phyloP scores from a whole-genome alignment of 2,797 vertebrate species.

The Sebastes vulpes region DNA sequence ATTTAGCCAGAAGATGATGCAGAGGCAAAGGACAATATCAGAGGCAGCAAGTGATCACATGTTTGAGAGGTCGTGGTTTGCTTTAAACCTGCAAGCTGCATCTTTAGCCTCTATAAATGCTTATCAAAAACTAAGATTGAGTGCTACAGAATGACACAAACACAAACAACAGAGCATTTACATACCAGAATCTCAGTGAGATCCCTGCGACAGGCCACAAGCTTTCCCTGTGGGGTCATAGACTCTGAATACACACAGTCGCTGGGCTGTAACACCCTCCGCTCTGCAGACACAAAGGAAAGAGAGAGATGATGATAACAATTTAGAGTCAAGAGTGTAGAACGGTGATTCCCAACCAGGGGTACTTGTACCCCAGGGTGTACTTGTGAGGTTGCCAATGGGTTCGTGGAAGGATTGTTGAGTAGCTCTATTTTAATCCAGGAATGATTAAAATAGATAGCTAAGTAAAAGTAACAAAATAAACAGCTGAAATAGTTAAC shows the following conservation, averaged over 20 bases:
- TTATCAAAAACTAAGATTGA: not conserved
- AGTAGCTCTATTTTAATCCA: not conserved
- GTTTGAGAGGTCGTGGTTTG: not conserved
- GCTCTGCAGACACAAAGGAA: conserved; percentile 86
- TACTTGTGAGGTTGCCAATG: not conserved
- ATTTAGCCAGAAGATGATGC: not conserved
- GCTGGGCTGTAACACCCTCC: conserved; percentile 90
- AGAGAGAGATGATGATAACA: not conserved
- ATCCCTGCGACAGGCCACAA: conserved; percentile 92
- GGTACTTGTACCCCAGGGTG: not conserved
- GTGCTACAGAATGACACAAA: not conserved
- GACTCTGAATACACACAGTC: conserved; percentile 93
- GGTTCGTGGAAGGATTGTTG: not conserved
- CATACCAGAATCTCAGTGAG: conserved; percentile 93
- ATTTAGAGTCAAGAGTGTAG: not conserved
- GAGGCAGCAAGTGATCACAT: not conserved
- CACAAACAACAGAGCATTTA: not conserved
- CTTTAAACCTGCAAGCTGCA: not conserved
- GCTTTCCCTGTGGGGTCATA: conserved; percentile 89
- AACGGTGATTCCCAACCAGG: not conserved
- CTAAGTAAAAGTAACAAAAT: not conserved
- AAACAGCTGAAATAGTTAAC: too few species aligned
- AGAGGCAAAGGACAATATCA: not conserved
- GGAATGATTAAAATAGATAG: not conserved
- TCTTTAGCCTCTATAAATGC: not conserved